Evolutionary conservation across 2,888 invertebrate species (phyloP).

Genomic region (Anthophora plumipes): DNA sequence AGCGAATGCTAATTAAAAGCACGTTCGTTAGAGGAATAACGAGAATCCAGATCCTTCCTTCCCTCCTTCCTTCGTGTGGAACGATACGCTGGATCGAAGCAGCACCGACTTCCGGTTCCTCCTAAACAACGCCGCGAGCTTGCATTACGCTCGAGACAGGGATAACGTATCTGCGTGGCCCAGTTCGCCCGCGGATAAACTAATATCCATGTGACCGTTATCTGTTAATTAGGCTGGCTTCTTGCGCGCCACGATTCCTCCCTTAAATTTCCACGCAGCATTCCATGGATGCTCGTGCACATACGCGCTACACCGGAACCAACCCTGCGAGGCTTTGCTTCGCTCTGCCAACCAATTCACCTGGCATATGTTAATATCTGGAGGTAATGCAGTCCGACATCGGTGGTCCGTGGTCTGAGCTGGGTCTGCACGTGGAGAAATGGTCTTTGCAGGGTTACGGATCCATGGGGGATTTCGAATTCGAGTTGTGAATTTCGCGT

Average conservation of each 20-base stretch:
- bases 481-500: constrained; percentile 47
- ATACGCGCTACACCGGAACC: constrained; percentile 36
- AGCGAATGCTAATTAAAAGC: constrained; percentile 29
- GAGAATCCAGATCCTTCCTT: constrained; percentile 4
- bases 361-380: constrained; percentile 66
- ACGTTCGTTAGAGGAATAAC: constrained; percentile 3
- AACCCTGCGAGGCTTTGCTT: constrained; percentile 7
- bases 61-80: too few relatives aligned
- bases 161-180: constrained; percentile 49
- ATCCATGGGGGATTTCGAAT: constrained; percentile 61
- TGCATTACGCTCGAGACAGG: constrained; percentile 23
- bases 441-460: constrained; percentile 17
- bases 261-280: constrained; percentile 57
- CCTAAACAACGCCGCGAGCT: constrained; percentile 34
- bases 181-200: constrained; percentile 53
- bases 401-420: constrained; percentile 13
- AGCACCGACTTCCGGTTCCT: not conserved
- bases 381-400: constrained; percentile 56
- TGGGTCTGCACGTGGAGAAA: not conserved
- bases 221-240: constrained; percentile 70
- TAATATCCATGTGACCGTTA: constrained; percentile 63
- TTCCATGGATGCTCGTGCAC: constrained; percentile 19
- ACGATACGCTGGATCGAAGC: constrained; percentile 1
- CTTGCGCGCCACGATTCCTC: constrained; percentile 56
- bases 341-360: constrained; percentile 12